Percentiles rank a stretch among this genome's conserved stretches.
These are phyloP conservation scores for Agrilus planipennis DNA, from an alignment of 1,140 invertebrate genomes.

Conservation along the genomic window DNA sequence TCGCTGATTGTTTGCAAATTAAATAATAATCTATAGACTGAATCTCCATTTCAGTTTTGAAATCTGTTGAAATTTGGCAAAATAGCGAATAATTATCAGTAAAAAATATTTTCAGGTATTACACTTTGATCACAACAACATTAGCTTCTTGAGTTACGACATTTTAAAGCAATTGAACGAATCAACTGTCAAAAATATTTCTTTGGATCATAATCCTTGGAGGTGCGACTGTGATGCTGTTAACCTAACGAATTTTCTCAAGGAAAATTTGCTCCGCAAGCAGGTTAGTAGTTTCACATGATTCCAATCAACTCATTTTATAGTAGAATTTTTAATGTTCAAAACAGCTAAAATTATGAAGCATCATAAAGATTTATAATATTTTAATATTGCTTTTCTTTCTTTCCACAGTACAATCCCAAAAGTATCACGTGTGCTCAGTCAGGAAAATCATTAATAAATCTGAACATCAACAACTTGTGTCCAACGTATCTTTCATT, in stretches of 20 bases:
- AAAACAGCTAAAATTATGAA: slow-evolving; percentile 3
- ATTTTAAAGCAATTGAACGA: slow-evolving; percentile 14
- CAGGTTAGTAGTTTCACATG: slow-evolving; percentile 6
- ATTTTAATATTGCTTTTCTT: slow-evolving; percentile 1
- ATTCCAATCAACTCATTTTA: neutral
- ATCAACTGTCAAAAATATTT: slow-evolving; percentile 12
- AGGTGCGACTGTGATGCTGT: slow-evolving; percentile 14
- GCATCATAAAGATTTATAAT: neutral
- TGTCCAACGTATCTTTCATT: slow-evolving; percentile 3
- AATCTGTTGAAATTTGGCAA: neutral
- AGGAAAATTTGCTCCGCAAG: slow-evolving; percentile 10
- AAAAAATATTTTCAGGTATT: slow-evolving; percentile 15
- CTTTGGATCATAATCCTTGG: slow-evolving; percentile 24
- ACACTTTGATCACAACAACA: slow-evolving; percentile 16
- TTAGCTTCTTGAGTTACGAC: slow-evolving; percentile 12
- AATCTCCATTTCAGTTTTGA: neutral
- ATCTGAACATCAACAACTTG: slow-evolving; percentile 10
- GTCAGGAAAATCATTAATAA: slow-evolving; percentile 10
- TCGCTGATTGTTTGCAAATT: no score
- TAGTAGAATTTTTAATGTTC: neutral
- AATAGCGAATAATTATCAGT: slow-evolving; percentile 1
- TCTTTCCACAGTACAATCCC: slow-evolving; percentile 19
- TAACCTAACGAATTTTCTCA: slow-evolving; percentile 14
- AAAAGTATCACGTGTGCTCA: slow-evolving; percentile 13
- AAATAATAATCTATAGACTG: neutral